Conservation (phyloP, 2,113 vertebrate species). For the Myotis brandtii region DNA sequence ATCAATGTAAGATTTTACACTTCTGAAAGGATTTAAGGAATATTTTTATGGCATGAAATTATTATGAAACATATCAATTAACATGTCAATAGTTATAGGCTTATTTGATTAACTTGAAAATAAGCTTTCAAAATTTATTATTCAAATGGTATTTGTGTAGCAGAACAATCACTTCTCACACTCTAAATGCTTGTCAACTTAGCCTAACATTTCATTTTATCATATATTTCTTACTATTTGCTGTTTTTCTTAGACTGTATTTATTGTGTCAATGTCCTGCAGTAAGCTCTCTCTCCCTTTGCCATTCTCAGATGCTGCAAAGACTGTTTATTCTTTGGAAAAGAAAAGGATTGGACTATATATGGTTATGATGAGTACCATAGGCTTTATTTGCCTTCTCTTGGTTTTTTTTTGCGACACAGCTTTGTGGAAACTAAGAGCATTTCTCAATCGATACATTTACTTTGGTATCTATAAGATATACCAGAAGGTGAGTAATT, state of each 20-base stretch:
- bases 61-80: background rate
- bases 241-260: background rate
- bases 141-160: background rate
- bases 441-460: slow-evolving; percentile 13
- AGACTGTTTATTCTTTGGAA: slow-evolving; percentile 56
- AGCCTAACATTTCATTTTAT: background rate
- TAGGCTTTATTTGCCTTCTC: slow-evolving; percentile 48
- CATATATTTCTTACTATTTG: background rate
- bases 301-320: background rate
- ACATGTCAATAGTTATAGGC: background rate
- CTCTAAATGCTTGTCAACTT: background rate
- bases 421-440: slow-evolving; percentile 42
- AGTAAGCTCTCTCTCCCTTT: background rate
- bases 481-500: slow-evolving; percentile 55
- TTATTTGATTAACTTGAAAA: background rate
- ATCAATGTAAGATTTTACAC: background rate
- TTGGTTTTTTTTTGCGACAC: slow-evolving; percentile 61
- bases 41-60: background rate
- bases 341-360: slow-evolving; percentile 51
- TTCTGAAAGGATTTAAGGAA: background rate
- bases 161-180: background rate
- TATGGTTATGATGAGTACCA: slow-evolving; percentile 43
- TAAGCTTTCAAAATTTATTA: background rate
- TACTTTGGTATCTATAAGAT: slow-evolving; percentile 54
- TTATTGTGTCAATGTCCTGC: background rate